Conservation (phyloP, 2,888 invertebrate genomes). For the Drosophila gaucha region DNA sequence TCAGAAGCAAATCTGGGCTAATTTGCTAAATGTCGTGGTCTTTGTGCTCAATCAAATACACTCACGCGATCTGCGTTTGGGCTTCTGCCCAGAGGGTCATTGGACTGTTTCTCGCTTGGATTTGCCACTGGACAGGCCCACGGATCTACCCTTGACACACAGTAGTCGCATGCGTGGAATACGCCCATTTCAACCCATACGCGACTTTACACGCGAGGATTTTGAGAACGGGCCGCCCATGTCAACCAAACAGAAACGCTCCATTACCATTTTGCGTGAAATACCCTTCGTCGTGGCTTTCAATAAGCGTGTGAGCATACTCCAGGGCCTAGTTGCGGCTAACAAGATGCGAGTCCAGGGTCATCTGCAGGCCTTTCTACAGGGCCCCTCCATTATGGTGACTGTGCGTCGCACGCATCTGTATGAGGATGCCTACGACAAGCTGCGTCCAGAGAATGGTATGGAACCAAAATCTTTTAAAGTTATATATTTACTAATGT, state of each 20-base stretch:
- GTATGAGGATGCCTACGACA: conserved; percentile 99
- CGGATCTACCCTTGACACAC: conserved; percentile 86
- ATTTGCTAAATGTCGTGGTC: conserved; percentile 90
- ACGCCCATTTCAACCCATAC: conserved; percentile 86
- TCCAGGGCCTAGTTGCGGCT: conserved; percentile 89
- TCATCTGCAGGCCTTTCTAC: conserved; percentile 90
- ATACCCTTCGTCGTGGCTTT: conserved; percentile 98
- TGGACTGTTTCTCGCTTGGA: conserved; percentile 87
- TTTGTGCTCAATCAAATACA: conserved; percentile 92
- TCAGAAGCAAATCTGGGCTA: conserved; percentile 90
- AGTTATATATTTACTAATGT: not conserved
- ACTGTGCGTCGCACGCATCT: conserved; percentile 94
- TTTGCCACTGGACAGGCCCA: conserved; percentile 86
- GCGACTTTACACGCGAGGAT: conserved; percentile 86
- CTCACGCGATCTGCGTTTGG: conserved; percentile 93
- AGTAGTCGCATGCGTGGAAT: conserved; percentile 85
- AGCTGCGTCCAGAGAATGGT: conserved; percentile 95
- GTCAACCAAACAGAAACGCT: conserved; percentile 94
- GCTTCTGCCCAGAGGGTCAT: conserved; percentile 90
- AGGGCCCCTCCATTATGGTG: conserved; percentile 91
- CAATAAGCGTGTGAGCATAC: conserved; percentile 93
- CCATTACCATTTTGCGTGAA: conserved; percentile 94
- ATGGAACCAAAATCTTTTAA: not conserved
- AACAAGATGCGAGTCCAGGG: conserved; percentile 88
- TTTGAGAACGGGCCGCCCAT: conserved; percentile 92